A percentile compares a stretch with the other conserved stretches of the same genome.
phyloP scores from a whole-genome alignment of 2,888 invertebrate genomes.

The Microdon myrmicae region DNA sequence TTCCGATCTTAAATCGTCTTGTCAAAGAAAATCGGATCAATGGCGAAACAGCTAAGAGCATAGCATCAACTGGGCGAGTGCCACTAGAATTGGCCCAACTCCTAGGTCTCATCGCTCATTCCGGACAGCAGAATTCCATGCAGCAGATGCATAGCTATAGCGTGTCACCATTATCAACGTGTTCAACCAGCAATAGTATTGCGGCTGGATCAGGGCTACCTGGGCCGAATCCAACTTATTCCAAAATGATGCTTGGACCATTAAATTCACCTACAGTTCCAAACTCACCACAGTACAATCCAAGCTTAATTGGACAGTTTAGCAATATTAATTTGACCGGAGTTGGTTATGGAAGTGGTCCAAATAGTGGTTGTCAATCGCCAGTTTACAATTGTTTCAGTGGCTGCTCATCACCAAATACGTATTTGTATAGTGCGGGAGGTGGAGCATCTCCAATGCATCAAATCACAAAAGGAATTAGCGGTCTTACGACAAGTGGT shows the following conservation, averaged over 20 bases:
- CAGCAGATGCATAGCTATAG: constrained; percentile 64
- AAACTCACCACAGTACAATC: constrained; percentile 33
- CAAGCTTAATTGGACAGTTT: constrained; percentile 58
- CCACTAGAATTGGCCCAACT: constrained; percentile 69
- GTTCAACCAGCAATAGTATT: constrained; percentile 47
- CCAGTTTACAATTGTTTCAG: constrained; percentile 68
- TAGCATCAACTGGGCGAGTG: constrained; percentile 67
- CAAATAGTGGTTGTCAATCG: constrained; percentile 66
- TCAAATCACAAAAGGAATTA: constrained; percentile 76
- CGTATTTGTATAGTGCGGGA: constrained; percentile 57
- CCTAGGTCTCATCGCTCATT: constrained; percentile 70
- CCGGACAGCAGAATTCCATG: constrained; percentile 61
- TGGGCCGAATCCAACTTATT: constrained; percentile 35
- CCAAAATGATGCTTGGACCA: constrained; percentile 58
- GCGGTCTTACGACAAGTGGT: constrained; percentile 77
- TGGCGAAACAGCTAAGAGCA: constrained; percentile 66
- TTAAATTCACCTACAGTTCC: constrained; percentile 24
- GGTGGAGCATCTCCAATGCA: constrained; percentile 72
- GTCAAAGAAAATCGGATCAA: constrained; percentile 67
- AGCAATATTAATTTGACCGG: constrained; percentile 58
- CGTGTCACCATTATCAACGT: constrained; percentile 62
- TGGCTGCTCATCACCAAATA: constrained; percentile 64
- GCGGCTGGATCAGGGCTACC: constrained; percentile 10
- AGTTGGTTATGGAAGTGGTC: constrained; percentile 51
- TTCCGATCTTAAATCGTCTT: constrained; percentile 66